These are phyloP conservation scores for Echinops telfairi DNA, from an alignment of 2,113 vertebrate species.

Conservation along the genomic window DNA sequence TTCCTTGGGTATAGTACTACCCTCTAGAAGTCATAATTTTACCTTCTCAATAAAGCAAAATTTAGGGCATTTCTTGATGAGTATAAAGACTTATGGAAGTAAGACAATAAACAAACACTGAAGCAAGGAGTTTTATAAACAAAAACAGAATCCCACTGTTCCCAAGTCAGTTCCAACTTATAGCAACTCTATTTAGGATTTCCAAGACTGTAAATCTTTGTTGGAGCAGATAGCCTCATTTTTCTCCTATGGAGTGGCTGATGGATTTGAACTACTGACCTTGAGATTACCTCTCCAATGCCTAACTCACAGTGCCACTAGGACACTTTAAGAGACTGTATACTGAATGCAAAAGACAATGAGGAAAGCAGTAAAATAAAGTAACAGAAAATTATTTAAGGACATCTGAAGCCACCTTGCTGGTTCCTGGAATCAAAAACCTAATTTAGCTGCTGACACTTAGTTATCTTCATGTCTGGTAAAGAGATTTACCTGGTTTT, in stretches of 20 bases:
- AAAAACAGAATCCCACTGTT: too few species aligned
- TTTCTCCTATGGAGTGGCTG: too few species aligned
- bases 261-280: too few species aligned
- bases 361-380: slow-evolving; percentile 16
- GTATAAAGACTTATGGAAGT: slow-evolving; percentile 5
- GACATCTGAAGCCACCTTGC: slow-evolving; percentile 32
- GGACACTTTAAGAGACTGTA: background rate
- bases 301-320: too few species aligned
- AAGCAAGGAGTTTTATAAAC: background rate
- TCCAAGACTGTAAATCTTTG: too few species aligned
- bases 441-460: slow-evolving; percentile 1
- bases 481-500: slow-evolving; percentile 39
- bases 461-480: background rate
- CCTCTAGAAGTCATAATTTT: slow-evolving; percentile 56
- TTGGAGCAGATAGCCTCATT: too few species aligned
- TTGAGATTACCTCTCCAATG: too few species aligned
- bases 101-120: slow-evolving; percentile 19
- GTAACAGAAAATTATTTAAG: slow-evolving; percentile 14
- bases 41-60: slow-evolving; percentile 58
- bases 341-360: slow-evolving; percentile 30
- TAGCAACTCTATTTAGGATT: too few species aligned
- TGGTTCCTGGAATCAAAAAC: background rate
- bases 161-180: too few species aligned
- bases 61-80: slow-evolving; percentile 56
- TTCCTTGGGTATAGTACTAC: slow-evolving; percentile 57